A percentile compares a stretch with the other conserved stretches of the same genome.
These are phyloP conservation scores for Onychomys leucogaster DNA, from an alignment of 2,797 vertebrate species.

Conservation along the genomic window DNA sequence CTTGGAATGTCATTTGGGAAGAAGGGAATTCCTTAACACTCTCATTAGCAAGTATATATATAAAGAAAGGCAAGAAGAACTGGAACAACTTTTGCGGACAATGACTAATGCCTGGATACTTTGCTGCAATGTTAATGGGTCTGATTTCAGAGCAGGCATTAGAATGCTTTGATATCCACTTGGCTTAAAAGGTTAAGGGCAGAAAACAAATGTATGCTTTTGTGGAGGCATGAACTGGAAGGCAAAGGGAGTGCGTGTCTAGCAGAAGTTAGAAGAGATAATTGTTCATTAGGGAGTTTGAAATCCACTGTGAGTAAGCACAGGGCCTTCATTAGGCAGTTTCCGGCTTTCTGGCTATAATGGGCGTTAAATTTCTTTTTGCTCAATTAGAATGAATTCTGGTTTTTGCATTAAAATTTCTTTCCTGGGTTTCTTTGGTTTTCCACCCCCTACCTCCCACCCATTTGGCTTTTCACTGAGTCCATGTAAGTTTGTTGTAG, in stretches of 20 bases:
- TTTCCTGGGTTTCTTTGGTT: conserved; percentile 42
- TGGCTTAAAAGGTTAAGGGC: conserved; percentile 67
- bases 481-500: not conserved
- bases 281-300: conserved; percentile 74
- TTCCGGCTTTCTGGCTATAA: conserved; percentile 63
- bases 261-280: conserved; percentile 49
- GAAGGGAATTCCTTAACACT: conserved; percentile 46
- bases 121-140: conserved; percentile 37
- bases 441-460: conserved; percentile 40
- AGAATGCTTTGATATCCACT: conserved; percentile 68
- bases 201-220: conserved; percentile 69
- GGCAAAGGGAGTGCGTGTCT: conserved; percentile 58
- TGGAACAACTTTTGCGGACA: conserved; percentile 42
- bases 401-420: conserved; percentile 20
- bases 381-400: conserved; percentile 66
- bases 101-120: conserved; percentile 50
- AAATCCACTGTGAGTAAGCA: conserved; percentile 55
- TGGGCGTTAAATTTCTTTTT: conserved; percentile 61
- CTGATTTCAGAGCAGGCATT: conserved; percentile 63
- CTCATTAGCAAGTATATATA: conserved; percentile 53
- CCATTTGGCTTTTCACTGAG: conserved; percentile 56
- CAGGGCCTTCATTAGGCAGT: conserved; percentile 61
- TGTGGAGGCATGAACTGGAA: conserved; percentile 69
- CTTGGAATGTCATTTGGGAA: conserved; percentile 70
- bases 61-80: conserved; percentile 44